Conservation (phyloP, 2,888 invertebrate genomes). For the Patella ulyssiponensis region DNA sequence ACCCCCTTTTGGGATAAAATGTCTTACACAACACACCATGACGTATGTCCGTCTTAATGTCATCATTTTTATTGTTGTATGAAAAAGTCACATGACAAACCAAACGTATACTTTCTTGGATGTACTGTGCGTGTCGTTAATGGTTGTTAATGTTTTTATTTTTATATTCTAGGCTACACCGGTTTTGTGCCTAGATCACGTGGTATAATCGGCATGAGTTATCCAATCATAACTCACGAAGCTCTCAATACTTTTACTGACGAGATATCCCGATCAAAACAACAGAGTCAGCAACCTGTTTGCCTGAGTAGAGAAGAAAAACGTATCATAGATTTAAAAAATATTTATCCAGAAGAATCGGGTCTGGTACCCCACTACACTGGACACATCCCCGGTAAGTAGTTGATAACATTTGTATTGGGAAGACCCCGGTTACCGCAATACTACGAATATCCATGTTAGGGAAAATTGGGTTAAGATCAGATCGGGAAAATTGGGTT, state of each 20-base stretch:
- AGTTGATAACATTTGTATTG: not conserved
- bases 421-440: not conserved
- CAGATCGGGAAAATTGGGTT: too few species aligned
- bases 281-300: conserved; percentile 43
- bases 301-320: conserved; percentile 37
- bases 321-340: conserved; percentile 37
- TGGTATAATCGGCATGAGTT: conserved; percentile 59
- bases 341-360: conserved; percentile 59
- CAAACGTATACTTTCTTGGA: not conserved
- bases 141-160: not conserved
- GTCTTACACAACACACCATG: too few species aligned
- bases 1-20: too few species aligned
- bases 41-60: too few species aligned
- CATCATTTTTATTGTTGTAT: too few species aligned
- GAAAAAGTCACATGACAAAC: not conserved
- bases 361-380: conserved; percentile 66
- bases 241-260: conserved; percentile 64
- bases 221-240: conserved; percentile 62
- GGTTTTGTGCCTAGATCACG: conserved; percentile 64
- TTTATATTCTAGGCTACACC: conserved; percentile 54
- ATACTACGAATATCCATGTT: too few species aligned
- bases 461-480: too few species aligned
- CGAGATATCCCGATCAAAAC: conserved; percentile 40
- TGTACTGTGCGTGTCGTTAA: not conserved
- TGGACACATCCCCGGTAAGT: conserved; percentile 66